These are phyloP conservation scores for Acanthurus tractus DNA, from an alignment of 2,797 vertebrate genomes.

Conservation along the genomic window DNA sequence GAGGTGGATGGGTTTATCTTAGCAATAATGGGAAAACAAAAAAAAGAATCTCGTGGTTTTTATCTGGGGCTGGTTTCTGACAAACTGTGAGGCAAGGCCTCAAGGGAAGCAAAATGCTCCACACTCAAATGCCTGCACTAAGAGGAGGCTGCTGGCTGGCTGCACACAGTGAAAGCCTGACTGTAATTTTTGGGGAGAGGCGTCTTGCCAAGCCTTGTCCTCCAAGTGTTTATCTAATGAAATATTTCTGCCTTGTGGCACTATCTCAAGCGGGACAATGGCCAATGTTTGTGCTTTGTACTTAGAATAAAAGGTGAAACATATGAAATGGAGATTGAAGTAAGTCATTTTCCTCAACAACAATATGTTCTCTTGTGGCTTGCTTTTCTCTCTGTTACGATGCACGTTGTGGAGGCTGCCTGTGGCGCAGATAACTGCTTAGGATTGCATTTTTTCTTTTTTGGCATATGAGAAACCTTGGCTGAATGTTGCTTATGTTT, in stretches of 20 bases:
- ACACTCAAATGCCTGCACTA: constrained; percentile 65
- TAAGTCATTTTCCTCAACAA: constrained; percentile 46
- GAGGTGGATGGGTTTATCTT: constrained; percentile 65
- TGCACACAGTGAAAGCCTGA: constrained; percentile 64
- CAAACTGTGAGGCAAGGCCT: no score
- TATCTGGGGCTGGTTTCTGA: constrained; percentile 56
- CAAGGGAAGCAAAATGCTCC: constrained; percentile 44
- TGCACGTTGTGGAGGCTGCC: constrained; percentile 16
- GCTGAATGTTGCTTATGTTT: constrained; percentile 21
- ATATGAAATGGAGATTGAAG: constrained; percentile 69
- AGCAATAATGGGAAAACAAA: constrained; percentile 43
- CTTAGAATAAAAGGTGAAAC: constrained; percentile 78
- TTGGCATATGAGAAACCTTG: constrained; percentile 26
- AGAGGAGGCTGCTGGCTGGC: constrained; percentile 69
- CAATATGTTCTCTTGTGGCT: constrained; percentile 67
- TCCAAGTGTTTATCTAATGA: constrained; percentile 85
- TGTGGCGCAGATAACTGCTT: constrained; percentile 25
- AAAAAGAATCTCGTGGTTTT: constrained; percentile 63
- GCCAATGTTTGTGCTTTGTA: constrained; percentile 78
- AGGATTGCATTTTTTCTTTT: constrained; percentile 36
- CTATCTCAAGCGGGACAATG: constrained; percentile 67
- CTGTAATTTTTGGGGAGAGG: constrained; percentile 66
- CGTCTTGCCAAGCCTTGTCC: constrained; percentile 70
- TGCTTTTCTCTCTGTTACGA: constrained; percentile 25
- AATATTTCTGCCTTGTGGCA: constrained; percentile 81